These are phyloP conservation scores for Gallinago solitaria DNA, from an alignment of 2,797 vertebrate genomes.

Conservation along the genomic window DNA sequence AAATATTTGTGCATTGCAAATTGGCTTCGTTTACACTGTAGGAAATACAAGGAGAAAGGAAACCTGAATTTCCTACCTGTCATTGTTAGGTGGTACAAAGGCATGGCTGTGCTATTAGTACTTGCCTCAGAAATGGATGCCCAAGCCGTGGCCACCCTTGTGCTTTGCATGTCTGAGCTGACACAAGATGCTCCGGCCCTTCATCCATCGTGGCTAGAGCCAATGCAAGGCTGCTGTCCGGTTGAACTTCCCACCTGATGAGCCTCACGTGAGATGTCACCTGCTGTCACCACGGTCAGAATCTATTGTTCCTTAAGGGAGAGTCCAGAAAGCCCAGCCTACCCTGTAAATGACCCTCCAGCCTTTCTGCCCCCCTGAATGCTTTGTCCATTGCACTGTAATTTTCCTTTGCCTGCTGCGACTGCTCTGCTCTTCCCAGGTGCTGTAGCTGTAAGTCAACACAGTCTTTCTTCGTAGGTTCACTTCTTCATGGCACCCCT, in stretches of 20 bases:
- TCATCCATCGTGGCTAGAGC: neutral
- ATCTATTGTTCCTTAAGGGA: neutral
- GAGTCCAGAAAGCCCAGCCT: neutral
- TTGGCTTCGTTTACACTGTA: neutral
- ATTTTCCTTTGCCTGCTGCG: neutral
- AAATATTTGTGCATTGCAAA: neutral
- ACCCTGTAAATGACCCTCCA: neutral
- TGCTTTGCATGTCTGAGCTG: neutral
- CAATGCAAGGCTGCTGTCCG: neutral
- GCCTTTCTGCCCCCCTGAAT: neutral
- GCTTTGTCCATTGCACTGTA: neutral
- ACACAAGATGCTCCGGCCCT: fast-evolving
- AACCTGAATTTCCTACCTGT: neutral
- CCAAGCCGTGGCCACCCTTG: neutral
- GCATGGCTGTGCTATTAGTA: neutral
- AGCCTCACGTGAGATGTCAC: neutral
- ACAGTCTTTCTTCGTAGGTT: neutral
- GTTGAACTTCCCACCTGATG: neutral
- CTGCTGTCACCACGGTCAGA: neutral
- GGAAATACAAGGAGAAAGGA: neutral
- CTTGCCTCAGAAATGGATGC: neutral
- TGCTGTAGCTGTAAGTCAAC: neutral
- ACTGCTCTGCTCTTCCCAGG: neutral
- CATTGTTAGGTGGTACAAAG: neutral
- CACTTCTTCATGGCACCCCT: neutral